A percentile compares a stretch with the other conserved stretches of the same genome.
Conservation (phyloP, 2,888 invertebrate genomes). For the Adineta ricciae region DNA sequence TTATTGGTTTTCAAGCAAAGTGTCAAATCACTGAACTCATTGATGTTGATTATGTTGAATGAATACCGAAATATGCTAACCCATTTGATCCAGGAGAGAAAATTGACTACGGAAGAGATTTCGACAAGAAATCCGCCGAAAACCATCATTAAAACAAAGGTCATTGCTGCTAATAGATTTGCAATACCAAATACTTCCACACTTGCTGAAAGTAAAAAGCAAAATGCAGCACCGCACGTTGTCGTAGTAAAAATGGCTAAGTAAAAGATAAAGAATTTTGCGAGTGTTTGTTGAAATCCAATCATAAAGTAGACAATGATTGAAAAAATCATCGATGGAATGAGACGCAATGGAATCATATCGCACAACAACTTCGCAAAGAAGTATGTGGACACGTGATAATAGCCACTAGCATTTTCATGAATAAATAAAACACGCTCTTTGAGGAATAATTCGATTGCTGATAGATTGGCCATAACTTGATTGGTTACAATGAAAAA, state of each 20-base stretch:
- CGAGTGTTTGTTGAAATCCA: constrained; percentile 38
- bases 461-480: constrained; percentile 48
- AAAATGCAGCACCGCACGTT: constrained; percentile 42
- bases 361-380: constrained; percentile 47
- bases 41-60: background rate
- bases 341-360: constrained; percentile 43
- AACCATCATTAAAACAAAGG: background rate
- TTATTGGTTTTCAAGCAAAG: background rate
- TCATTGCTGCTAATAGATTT: background rate
- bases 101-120: background rate
- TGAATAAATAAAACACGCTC: constrained; percentile 44
- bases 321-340: constrained; percentile 43
- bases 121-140: background rate
- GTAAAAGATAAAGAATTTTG: constrained; percentile 43
- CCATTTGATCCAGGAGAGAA: constrained; percentile 2
- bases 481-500: constrained; percentile 50
- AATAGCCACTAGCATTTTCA: constrained; percentile 48
- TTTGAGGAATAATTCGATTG: constrained; percentile 39
- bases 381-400: constrained; percentile 46
- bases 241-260: constrained; percentile 43
- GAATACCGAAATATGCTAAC: constrained; percentile 8
- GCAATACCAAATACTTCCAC: constrained; percentile 41
- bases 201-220: constrained; percentile 44
- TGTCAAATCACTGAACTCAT: background rate
- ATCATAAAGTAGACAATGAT: constrained; percentile 46